Evolutionary conservation across 2,888 invertebrate genomes (phyloP).

Genomic region (Caenorhabditis imperialis): DNA sequence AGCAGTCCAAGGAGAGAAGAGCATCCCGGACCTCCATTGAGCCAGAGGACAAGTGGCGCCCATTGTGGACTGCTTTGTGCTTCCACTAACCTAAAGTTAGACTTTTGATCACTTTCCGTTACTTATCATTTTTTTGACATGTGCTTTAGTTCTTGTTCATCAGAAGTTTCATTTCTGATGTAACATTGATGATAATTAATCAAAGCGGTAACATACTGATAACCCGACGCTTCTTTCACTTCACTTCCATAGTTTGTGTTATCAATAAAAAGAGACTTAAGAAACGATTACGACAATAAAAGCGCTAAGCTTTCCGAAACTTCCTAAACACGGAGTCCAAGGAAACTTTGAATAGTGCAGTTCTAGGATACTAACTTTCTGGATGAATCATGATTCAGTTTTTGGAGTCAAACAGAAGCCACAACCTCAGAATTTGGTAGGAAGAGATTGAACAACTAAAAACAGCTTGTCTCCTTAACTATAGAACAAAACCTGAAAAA

Average conservation of each 20-base stretch:
- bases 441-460: no score
- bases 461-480: no score
- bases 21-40: conserved; percentile 81
- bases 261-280: conserved; percentile 11
- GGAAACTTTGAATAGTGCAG: no score
- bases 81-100: conserved; percentile 79
- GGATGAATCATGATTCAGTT: no score
- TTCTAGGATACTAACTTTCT: no score
- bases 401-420: no score
- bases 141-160: conserved; percentile 4
- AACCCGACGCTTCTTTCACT: conserved; percentile 23
- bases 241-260: conserved; percentile 18
- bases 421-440: no score
- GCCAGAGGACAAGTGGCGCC: conserved; percentile 79
- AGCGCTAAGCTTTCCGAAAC: conserved; percentile 8
- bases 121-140: not conserved
- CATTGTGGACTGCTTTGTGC: conserved; percentile 75
- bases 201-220: conserved; percentile 17
- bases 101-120: no score
- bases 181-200: conserved; percentile 37
- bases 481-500: no score
- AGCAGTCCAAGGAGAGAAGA: conserved; percentile 78
- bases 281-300: conserved; percentile 10
- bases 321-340: conserved; percentile 30
- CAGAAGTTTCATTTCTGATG: conserved; percentile 31